These are phyloP conservation scores for human DNA, from an alignment of 2,113 vertebrate species.

Conservation along the genomic window DNA sequence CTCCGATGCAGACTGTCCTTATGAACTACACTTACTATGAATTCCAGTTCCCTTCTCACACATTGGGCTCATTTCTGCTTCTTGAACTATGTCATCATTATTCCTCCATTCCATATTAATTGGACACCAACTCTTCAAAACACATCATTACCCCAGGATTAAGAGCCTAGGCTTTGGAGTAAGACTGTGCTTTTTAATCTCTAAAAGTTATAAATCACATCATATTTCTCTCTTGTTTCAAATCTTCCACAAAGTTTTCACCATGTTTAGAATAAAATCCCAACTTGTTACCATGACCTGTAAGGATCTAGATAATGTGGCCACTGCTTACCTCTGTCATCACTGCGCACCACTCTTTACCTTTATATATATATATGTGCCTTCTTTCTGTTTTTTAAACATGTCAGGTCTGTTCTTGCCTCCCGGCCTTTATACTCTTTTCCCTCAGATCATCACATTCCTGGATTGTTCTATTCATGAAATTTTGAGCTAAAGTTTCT, in stretches of 20 bases:
- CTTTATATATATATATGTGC: too few relatives aligned
- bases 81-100: neutral
- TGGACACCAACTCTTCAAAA: conserved; percentile 19
- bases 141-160: neutral
- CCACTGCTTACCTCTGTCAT: neutral
- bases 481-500: neutral
- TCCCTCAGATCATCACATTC: neutral
- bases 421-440: neutral
- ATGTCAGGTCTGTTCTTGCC: neutral
- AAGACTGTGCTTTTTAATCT: conserved; percentile 49
- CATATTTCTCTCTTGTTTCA: neutral
- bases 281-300: neutral
- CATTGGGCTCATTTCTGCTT: neutral
- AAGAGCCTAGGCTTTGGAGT: neutral
- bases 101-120: conserved; percentile 10
- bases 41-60: neutral
- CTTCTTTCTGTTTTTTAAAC: neutral
- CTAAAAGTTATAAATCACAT: conserved; percentile 16
- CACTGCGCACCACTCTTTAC: too few relatives aligned
- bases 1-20: neutral
- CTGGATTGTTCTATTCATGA: neutral
- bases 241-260: neutral
- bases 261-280: neutral
- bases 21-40: neutral
- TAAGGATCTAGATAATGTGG: neutral